A percentile compares a stretch with the other conserved stretches of the same genome.
Evolutionary conservation across 2,797 vertebrate species (phyloP).

Genomic region (Lacerta bilineata): DNA sequence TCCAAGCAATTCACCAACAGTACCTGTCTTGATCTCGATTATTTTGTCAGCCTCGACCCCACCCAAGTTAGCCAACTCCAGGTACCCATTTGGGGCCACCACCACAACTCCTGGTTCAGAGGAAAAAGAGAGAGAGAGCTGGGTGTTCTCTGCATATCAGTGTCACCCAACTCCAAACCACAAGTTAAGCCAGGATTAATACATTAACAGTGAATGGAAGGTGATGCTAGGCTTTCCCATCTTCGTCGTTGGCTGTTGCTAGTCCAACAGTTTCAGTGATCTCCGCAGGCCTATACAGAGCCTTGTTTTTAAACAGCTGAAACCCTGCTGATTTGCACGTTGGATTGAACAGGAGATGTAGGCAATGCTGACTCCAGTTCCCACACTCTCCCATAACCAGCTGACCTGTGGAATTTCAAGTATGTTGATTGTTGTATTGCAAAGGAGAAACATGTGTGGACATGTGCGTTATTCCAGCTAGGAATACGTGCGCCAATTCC

Average conservation of each 20-base stretch:
- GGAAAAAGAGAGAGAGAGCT: too few relatives aligned
- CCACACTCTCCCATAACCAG: neutral
- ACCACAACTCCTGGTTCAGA: too few relatives aligned
- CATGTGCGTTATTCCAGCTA: neutral
- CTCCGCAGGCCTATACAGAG: neutral
- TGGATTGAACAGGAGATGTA: neutral
- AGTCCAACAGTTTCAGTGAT: neutral
- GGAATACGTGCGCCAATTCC: neutral
- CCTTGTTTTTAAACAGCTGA: neutral
- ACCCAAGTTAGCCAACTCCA: neutral
- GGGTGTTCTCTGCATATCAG: too few relatives aligned
- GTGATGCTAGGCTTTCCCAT: neutral
- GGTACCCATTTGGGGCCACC: too few relatives aligned
- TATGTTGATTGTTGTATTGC: neutral
- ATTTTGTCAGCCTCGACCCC: neutral
- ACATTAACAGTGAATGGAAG: neutral
- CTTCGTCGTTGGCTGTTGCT: neutral
- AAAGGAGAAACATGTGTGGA: neutral
- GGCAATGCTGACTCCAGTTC: neutral
- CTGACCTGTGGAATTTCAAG: neutral
- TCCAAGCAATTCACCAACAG: neutral
- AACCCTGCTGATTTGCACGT: neutral
- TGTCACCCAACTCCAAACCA: too few relatives aligned
- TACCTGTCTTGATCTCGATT: neutral
- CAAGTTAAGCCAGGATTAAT: too few relatives aligned